Evolutionary conservation across 1,140 invertebrate species (phyloP), one percentile per base, ranked within the genome.

Genomic region (Andricus grossulariae): DNA sequence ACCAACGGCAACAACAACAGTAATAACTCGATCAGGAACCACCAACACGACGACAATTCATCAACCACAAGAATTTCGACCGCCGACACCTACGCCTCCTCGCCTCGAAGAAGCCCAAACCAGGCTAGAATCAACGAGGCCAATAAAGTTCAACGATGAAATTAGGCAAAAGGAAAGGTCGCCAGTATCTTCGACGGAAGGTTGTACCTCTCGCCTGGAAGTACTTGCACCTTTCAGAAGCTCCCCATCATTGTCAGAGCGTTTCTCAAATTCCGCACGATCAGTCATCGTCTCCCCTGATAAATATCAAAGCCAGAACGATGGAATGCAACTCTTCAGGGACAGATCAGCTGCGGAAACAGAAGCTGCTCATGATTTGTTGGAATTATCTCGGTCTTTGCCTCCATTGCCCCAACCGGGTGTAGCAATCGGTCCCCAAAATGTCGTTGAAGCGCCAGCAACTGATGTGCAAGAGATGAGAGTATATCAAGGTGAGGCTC

Each of bases 331-430:
- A 66, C 87, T 94, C 75, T 94, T 93, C 75, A 91, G 93, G 12
- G 92, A 93, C 72, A 92, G 95, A 75, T 95, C 95, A 70, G 93
- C 94, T 2, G 96, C 96, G 82, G 96, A 97, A 86, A 96, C 95
- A 2, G 96, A 96, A 90, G 96, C 96, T 6, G 96, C 96, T 1
- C 96, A 97, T 84, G 96, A 97, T 86, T 91, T 97, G n/a, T 90
- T 97, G 16, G 96, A 96, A 76, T 91, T 97, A 13, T 96, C 96
- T 3, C 93, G 96, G 74, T 96, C 96, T 52, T 85, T 96, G 74
- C 96, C 96, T 0, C 95, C 95, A 0, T 89, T 96, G 13, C 94
- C 94, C 39, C 94, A 94, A 0, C 95, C 94, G 0, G 93, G 93
- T 60, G 93, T 94, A 0, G 84, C 91, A 45, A 83, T 92, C 82